These are phyloP conservation scores for Ectemnius lituratus DNA, from an alignment of 2,888 invertebrate genomes.

Conservation along the genomic window DNA sequence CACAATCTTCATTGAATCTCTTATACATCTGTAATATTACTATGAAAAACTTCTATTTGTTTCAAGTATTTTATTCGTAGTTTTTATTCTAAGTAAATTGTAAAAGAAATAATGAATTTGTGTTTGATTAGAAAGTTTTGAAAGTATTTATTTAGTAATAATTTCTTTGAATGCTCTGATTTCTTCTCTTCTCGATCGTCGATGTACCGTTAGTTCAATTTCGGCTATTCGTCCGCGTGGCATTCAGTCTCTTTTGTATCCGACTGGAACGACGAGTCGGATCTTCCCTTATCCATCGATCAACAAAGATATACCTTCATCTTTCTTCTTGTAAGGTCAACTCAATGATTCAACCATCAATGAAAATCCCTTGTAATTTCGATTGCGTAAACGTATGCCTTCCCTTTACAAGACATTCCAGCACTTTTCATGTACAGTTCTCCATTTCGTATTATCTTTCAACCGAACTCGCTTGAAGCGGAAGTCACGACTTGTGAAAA, in stretches of 20 bases:
- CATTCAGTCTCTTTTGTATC: not conserved
- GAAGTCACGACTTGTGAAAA: too few relatives aligned
- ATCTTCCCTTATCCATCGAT: slow-evolving; percentile 2
- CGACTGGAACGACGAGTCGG: not conserved
- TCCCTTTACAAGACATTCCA: not conserved
- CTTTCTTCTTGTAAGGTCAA: slow-evolving; percentile 3
- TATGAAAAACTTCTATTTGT: too few relatives aligned
- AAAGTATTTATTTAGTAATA: not conserved
- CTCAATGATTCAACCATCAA: not conserved
- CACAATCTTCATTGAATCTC: too few relatives aligned
- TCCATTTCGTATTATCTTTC: too few relatives aligned
- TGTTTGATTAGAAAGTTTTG: too few relatives aligned
- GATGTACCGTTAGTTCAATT: slow-evolving; percentile 1
- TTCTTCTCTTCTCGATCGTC: not conserved
- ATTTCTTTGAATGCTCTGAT: not conserved
- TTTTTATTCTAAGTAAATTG: too few relatives aligned
- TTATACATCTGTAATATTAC: too few relatives aligned
- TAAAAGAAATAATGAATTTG: too few relatives aligned
- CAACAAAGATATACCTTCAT: not conserved
- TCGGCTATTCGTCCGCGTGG: not conserved
- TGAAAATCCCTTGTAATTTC: not conserved
- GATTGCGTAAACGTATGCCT: not conserved
- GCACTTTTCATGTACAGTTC: not conserved
- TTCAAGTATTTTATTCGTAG: too few relatives aligned
- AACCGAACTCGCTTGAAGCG: too few relatives aligned